phyloP scores from a whole-genome alignment of 2,888 invertebrate species.

The Periphyllus acericola region DNA sequence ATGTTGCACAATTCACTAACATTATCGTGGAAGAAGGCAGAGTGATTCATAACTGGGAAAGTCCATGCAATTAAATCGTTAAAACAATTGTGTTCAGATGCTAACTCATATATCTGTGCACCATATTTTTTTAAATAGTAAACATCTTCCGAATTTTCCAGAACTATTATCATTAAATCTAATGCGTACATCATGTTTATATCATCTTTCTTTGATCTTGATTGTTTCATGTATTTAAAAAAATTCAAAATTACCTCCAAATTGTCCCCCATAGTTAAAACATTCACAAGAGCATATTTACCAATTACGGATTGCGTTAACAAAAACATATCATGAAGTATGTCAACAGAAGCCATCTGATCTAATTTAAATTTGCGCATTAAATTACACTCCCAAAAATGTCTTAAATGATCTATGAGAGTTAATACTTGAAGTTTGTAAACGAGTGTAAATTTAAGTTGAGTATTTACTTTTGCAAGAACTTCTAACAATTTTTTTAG shows the following conservation, averaged over 20 bases:
- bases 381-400: conserved; percentile 61
- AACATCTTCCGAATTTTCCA: conserved; percentile 77
- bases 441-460: conserved; percentile 64
- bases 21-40: conserved; percentile 78
- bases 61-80: conserved; percentile 80
- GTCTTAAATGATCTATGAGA: conserved; percentile 62
- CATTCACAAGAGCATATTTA: conserved; percentile 73
- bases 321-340: conserved; percentile 80
- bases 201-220: conserved; percentile 76
- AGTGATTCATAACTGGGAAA: conserved; percentile 76
- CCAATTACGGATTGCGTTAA: conserved; percentile 80
- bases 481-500: conserved; percentile 71
- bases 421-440: conserved; percentile 73
- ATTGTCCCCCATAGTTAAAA: conserved; percentile 79
- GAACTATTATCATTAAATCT: conserved; percentile 78
- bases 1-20: conserved; percentile 78
- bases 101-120: conserved; percentile 73
- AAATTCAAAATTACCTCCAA: conserved; percentile 79
- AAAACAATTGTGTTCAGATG: conserved; percentile 74
- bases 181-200: conserved; percentile 83
- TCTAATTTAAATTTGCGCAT: conserved; percentile 63
- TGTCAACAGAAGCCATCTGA: conserved; percentile 73
- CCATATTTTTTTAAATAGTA: conserved; percentile 75
- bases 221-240: conserved; percentile 68
- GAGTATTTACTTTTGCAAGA: conserved; percentile 66